Conservation (phyloP, 2,113 vertebrate genomes). For the Syngnathus floridae region DNA sequence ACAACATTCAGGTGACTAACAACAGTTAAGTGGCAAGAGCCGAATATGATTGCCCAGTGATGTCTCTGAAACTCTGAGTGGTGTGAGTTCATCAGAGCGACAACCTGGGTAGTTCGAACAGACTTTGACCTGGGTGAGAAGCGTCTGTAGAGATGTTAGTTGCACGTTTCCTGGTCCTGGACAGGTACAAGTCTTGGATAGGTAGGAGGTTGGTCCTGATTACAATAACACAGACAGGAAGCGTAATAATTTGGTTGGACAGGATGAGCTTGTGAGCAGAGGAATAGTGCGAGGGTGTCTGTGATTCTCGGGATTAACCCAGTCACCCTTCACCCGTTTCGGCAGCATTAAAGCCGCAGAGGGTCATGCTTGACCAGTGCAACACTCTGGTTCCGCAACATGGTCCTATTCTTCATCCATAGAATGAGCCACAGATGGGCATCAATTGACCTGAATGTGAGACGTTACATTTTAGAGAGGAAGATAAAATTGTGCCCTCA, state of each 20-base stretch:
- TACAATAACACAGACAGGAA: neutral
- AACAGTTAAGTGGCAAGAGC: no score
- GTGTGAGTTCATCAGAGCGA: no score
- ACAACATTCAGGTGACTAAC: no score
- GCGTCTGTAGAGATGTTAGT: no score
- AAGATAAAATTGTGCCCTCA: neutral
- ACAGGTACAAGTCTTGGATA: no score
- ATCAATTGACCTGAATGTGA: neutral
- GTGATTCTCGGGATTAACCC: conserved; percentile 37
- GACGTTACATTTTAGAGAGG: neutral
- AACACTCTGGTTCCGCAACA: neutral
- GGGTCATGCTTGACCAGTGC: neutral
- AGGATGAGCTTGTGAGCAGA: neutral
- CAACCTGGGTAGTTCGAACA: no score
- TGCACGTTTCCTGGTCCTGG: no score
- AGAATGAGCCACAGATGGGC: neutral
- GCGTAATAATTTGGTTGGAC: neutral
- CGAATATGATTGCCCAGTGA: no score
- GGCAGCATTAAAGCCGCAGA: conserved; percentile 17
- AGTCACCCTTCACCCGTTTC: conserved; percentile 20
- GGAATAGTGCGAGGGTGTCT: conserved; percentile 14
- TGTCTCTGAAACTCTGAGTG: no score
- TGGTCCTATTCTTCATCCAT: neutral
- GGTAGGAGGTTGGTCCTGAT: neutral
- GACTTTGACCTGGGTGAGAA: neutral